phyloP scores from a whole-genome alignment of 2,797 vertebrate genomes.

The Chromobotia macracanthus region DNA sequence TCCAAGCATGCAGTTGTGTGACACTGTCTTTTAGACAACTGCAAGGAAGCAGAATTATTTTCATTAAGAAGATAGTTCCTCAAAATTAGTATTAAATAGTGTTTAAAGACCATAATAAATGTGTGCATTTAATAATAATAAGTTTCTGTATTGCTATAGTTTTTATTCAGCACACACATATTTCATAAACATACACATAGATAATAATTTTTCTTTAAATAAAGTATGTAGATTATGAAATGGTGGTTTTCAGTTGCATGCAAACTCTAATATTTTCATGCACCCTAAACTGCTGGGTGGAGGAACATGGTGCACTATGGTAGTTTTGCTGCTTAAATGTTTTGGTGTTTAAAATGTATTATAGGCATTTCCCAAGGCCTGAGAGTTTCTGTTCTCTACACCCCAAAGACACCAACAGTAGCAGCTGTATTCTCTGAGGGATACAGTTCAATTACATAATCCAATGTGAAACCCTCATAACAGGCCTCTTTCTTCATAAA shows the following conservation, averaged over 20 bases:
- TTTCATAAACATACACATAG: neutral
- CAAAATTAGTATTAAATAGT: no score
- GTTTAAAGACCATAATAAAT: neutral
- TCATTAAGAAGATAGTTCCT: no score
- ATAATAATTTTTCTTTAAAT: no score
- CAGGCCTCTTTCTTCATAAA: slow-evolving; percentile 25
- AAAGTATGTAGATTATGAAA: no score
- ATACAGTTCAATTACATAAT: slow-evolving; percentile 45
- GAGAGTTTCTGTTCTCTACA: slow-evolving; percentile 22
- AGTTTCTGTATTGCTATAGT: no score
- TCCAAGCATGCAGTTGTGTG: neutral
- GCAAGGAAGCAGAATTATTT: neutral
- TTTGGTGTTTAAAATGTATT: slow-evolving; percentile 64
- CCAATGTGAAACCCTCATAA: slow-evolving; percentile 43
- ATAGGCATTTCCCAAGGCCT: slow-evolving; percentile 53
- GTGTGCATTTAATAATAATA: neutral
- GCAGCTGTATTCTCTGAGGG: slow-evolving; percentile 50
- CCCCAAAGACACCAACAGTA: slow-evolving; percentile 51
- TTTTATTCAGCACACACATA: neutral
- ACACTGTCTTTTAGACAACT: slow-evolving; percentile 6
- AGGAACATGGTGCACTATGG: neutral
- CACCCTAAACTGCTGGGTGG: neutral
- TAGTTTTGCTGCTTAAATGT: neutral
- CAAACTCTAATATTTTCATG: neutral
- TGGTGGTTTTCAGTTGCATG: neutral